Percentiles rank a stretch among this genome's conserved stretches.
phyloP scores from a whole-genome alignment of 1,140 invertebrate species.

The Pseudomyrmex flavicornis region DNA sequence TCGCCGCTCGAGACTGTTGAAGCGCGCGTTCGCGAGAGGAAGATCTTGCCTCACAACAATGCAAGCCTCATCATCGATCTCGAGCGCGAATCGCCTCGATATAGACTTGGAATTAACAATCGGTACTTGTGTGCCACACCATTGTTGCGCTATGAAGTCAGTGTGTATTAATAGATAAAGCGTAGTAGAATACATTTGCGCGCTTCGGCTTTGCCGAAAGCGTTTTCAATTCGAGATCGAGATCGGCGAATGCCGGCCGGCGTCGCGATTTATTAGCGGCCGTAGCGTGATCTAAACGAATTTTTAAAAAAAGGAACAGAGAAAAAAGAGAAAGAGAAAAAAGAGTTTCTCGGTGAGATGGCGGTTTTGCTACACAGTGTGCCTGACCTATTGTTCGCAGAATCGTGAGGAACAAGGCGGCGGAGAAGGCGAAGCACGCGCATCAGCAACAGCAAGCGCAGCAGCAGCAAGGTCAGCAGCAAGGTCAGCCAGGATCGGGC shows the following conservation, averaged over 20 bases:
- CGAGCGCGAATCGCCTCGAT: conserved; percentile 28
- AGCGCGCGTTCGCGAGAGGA: conserved; percentile 25
- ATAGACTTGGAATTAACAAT: conserved; percentile 54
- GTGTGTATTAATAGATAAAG: conserved; percentile 49
- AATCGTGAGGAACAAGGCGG: conserved; percentile 98
- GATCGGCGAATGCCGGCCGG: neutral
- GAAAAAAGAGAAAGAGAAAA: too few relatives aligned
- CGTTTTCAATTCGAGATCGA: conserved; percentile 30
- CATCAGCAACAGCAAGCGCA: conserved; percentile 90
- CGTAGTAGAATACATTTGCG: neutral
- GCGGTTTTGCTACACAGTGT: conserved; percentile 28
- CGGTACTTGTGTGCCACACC: conserved; percentile 48
- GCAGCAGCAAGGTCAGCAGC: conserved; percentile 86
- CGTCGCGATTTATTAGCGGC: conserved; percentile 39
- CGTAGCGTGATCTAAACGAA: neutral
- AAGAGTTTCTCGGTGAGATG: conserved; percentile 6
- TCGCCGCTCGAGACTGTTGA: conserved; percentile 10
- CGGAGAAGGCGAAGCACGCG: conserved; percentile 97
- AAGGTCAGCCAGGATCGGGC: conserved; percentile 83
- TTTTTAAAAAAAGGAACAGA: conserved; percentile 5
- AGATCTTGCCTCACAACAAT: conserved; percentile 59
- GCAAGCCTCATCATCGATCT: conserved; percentile 48
- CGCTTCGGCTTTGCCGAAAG: conserved; percentile 26
- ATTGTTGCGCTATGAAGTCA: conserved; percentile 53
- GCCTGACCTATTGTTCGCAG: conserved; percentile 85